These are phyloP conservation scores for Automeris io DNA, from an alignment of 2,888 invertebrate genomes.

Conservation along the genomic window DNA sequence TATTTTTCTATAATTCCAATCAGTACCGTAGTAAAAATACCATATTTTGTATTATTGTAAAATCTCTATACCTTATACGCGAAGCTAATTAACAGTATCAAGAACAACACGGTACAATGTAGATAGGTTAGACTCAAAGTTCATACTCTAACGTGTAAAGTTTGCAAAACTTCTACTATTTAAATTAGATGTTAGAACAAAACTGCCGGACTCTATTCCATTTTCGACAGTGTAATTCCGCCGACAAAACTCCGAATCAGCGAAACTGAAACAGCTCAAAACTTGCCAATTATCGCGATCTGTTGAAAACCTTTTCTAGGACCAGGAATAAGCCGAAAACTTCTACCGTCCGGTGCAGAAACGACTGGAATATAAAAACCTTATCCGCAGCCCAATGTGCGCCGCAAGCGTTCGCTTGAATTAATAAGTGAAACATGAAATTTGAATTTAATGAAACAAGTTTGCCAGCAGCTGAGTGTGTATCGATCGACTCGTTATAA, in stretches of 20 bases:
- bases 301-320: constrained; percentile 27
- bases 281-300: constrained; percentile 34
- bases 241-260: neutral
- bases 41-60: too few relatives aligned
- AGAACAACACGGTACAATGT: too few relatives aligned
- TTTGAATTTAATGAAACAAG: constrained; percentile 79
- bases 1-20: too few relatives aligned
- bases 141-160: too few relatives aligned
- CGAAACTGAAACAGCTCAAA: constrained; percentile 19
- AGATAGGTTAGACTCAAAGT: too few relatives aligned
- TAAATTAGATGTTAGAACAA: too few relatives aligned
- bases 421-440: constrained; percentile 78
- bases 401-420: constrained; percentile 61
- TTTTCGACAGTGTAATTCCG: constrained; percentile 1
- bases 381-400: constrained; percentile 43
- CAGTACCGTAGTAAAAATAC: too few relatives aligned
- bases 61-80: too few relatives aligned
- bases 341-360: constrained; percentile 29
- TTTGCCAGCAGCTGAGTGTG: constrained; percentile 68
- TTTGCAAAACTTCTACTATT: too few relatives aligned
- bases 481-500: constrained; percentile 59
- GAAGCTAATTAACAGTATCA: too few relatives aligned
- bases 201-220: neutral
- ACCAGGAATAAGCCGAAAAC: constrained; percentile 28
- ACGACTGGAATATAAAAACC: constrained; percentile 61